Evolutionary conservation across 2,888 invertebrate species (phyloP).

Genomic region (Nebria salina): DNA sequence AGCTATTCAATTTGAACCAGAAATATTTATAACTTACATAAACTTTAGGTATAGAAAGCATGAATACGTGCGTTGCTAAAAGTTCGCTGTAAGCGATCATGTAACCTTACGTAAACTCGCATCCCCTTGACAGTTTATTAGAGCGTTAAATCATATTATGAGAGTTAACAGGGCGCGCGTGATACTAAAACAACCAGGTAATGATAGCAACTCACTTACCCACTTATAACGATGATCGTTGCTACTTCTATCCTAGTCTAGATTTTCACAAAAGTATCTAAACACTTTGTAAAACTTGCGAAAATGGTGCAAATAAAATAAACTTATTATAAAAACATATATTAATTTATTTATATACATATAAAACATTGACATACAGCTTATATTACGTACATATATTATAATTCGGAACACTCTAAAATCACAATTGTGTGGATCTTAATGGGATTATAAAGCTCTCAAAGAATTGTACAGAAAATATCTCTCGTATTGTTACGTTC

Average conservation of each 20-base stretch:
- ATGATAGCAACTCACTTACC: neutral
- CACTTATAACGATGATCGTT: neutral
- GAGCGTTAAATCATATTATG: conserved; percentile 38
- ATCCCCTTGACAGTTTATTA: conserved; percentile 30
- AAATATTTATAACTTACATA: too few species aligned
- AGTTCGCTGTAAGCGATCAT: neutral
- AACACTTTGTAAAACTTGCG: too few species aligned
- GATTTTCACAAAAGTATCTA: too few species aligned
- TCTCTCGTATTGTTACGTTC: too few species aligned
- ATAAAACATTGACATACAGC: conserved; percentile 19
- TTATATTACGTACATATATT: conserved; percentile 12
- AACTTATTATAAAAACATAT: conserved; percentile 13
- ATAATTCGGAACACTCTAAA: conserved; percentile 20
- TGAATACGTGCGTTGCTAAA: too few species aligned
- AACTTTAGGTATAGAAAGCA: too few species aligned
- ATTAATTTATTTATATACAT: conserved; percentile 19
- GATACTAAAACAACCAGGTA: neutral
- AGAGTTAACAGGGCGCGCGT: conserved; percentile 22
- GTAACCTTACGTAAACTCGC: conserved; percentile 1
- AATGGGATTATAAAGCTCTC: neutral
- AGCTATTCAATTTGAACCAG: too few species aligned
- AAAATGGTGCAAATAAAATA: neutral
- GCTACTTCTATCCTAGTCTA: neutral
- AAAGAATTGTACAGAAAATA: neutral
- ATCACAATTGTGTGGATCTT: conserved; percentile 6